These are phyloP conservation scores for Siderastrea radians DNA, from an alignment of 92 coral and sea anemone species.

Conservation along the genomic window DNA sequence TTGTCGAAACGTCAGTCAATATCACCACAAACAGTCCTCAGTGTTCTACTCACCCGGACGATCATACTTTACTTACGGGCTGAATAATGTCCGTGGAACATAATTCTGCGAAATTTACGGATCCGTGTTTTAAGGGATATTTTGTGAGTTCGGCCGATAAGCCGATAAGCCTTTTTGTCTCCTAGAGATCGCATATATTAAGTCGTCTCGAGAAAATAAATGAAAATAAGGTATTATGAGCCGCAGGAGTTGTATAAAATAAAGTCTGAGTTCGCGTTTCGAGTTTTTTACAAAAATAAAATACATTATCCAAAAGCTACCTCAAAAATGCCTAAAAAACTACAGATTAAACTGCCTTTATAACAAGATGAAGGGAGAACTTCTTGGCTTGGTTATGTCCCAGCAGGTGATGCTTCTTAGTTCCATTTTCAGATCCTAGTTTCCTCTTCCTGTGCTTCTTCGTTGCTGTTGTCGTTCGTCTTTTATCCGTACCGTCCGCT, in stretches of 20 bases:
- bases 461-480: neutral
- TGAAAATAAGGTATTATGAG: neutral
- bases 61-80: too few species aligned
- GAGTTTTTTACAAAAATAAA: constrained; percentile 18
- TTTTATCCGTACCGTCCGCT: constrained; percentile 3
- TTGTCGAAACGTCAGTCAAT: too few species aligned
- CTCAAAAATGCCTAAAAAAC: constrained; percentile 8
- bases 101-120: too few species aligned
- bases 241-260: neutral
- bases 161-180: too few species aligned
- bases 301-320: neutral
- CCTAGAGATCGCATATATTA: too few species aligned
- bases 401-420: constrained; percentile 3
- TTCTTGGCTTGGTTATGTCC: constrained; percentile 79
- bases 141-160: too few species aligned
- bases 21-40: too few species aligned
- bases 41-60: too few species aligned
- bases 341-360: constrained; percentile 66
- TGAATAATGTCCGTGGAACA: too few species aligned
- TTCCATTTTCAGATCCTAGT: neutral
- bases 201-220: neutral
- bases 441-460: neutral
- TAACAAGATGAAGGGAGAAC: constrained; percentile 70
- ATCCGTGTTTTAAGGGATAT: too few species aligned
- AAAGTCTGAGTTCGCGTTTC: neutral